Conservation (phyloP, 2,113 vertebrate genomes). For the Dromas ardeola region DNA sequence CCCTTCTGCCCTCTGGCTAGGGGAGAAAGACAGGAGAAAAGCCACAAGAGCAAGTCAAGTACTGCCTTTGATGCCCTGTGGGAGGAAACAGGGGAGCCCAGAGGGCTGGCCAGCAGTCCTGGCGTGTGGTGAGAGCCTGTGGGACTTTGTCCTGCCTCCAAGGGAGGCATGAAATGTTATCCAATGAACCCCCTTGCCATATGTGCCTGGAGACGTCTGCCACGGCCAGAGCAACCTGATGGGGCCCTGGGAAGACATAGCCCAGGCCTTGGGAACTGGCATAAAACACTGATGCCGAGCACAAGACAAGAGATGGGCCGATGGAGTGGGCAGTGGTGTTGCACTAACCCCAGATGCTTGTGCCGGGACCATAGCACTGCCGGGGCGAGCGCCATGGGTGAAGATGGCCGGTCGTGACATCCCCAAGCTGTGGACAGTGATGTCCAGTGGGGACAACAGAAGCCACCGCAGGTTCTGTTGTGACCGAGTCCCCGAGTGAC, state of each 20-base stretch:
- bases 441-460: neutral
- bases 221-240: neutral
- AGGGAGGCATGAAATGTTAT: neutral
- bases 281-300: neutral
- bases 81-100: neutral
- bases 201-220: neutral
- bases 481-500: neutral
- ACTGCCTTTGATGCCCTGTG: rapidly evolving
- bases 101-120: neutral
- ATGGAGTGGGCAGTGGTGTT: neutral
- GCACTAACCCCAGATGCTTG: neutral
- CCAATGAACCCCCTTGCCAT: neutral
- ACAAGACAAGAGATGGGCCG: too few species aligned
- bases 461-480: neutral
- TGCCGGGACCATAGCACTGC: neutral
- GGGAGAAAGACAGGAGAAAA: neutral
- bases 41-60: neutral
- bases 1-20: neutral
- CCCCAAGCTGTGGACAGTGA: neutral
- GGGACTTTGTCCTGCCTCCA: neutral
- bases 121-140: neutral
- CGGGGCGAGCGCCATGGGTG: rapidly evolving
- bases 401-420: neutral
- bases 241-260: neutral
- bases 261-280: too few species aligned